Evolutionary conservation across 2,113 vertebrate genomes (phyloP).

Genomic region (Leucopternis melanops): DNA sequence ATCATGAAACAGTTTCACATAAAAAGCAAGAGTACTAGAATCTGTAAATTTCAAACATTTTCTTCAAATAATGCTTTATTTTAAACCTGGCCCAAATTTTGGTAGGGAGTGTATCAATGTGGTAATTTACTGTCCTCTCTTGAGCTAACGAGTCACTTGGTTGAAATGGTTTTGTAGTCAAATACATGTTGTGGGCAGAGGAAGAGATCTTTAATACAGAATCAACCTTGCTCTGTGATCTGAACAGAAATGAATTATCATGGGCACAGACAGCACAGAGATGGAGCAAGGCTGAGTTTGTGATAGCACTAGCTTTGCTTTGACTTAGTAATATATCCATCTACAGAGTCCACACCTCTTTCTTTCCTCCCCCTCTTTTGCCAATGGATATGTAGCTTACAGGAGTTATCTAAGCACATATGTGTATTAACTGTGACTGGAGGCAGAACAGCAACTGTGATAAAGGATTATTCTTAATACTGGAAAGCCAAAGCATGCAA

Average conservation of each 20-base stretch:
- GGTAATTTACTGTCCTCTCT: neutral
- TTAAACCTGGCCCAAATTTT: neutral
- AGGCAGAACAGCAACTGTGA: neutral
- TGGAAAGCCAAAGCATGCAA: neutral
- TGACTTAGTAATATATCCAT: neutral
- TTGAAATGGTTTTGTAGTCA: neutral
- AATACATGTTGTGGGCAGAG: neutral
- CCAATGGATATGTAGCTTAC: neutral
- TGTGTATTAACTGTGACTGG: neutral
- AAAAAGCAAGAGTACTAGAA: neutral
- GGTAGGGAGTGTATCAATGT: neutral
- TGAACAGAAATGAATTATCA: conserved; percentile 16
- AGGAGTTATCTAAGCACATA: neutral
- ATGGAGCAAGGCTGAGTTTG: neutral
- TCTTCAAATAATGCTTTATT: neutral
- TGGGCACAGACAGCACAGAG: neutral
- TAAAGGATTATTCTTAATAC: neutral
- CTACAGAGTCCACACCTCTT: neutral
- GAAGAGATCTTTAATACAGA: neutral
- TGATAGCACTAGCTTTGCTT: neutral
- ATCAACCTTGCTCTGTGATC: neutral
- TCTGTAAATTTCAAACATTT: neutral
- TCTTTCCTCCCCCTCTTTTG: neutral
- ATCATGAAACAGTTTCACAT: neutral
- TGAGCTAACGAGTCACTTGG: neutral